Conservation (phyloP, 2,113 vertebrate species). For the Rattus rattus region DNA sequence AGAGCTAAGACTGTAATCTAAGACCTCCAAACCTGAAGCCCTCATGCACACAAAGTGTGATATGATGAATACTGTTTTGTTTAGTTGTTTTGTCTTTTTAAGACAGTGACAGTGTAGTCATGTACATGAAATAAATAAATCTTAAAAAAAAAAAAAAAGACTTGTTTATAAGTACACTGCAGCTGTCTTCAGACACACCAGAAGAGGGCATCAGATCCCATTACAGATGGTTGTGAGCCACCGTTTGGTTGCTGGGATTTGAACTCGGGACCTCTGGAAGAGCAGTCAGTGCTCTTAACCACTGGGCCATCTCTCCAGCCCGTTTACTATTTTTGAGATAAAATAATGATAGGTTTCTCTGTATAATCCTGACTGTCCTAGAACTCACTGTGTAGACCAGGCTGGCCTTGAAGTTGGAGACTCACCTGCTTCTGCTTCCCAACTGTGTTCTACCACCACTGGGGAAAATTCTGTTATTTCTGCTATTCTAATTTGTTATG, state of each 20-base stretch:
- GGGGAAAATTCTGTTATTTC: neutral
- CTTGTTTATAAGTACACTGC: no score
- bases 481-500: neutral
- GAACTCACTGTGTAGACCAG: neutral
- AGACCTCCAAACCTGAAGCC: neutral
- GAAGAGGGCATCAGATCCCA: no score
- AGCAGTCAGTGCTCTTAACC: no score
- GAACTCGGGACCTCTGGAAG: no score
- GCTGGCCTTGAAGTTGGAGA: neutral
- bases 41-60: slow-evolving; percentile 18
- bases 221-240: no score
- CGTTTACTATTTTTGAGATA: neutral
- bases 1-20: neutral
- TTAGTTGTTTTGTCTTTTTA: neutral
- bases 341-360: neutral
- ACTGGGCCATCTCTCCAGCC: no score
- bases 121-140: no score
- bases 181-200: no score
- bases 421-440: neutral
- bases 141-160: no score
- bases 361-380: neutral
- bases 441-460: neutral
- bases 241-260: no score
- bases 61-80: neutral
- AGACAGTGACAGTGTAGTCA: no score